phyloP scores from a whole-genome alignment of 2,113 vertebrate species.

The Macroglossus sobrinus region DNA sequence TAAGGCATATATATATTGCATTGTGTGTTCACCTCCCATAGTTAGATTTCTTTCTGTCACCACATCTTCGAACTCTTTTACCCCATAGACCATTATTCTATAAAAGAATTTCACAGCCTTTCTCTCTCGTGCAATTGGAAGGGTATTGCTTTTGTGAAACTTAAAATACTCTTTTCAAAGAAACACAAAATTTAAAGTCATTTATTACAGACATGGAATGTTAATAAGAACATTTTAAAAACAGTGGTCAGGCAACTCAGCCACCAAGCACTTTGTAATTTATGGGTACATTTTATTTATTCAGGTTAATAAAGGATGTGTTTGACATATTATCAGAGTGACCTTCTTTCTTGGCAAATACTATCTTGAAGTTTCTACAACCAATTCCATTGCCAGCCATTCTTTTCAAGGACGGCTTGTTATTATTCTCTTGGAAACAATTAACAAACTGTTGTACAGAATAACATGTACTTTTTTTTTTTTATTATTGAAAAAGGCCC shows the following conservation, averaged over 20 bases:
- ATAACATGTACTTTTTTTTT: slow-evolving; percentile 60
- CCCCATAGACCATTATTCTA: neutral
- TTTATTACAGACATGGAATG: slow-evolving; percentile 26
- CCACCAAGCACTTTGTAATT: neutral
- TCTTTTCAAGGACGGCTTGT: slow-evolving; percentile 76
- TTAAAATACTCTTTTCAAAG: slow-evolving; percentile 9
- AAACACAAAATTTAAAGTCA: slow-evolving; percentile 19
- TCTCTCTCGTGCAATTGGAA: neutral
- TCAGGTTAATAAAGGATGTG: slow-evolving; percentile 69
- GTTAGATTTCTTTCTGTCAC: too few species aligned
- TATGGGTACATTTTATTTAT: slow-evolving; percentile 60
- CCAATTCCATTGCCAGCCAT: slow-evolving; percentile 58
- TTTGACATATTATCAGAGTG: slow-evolving; percentile 63
- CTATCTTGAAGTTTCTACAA: slow-evolving; percentile 72
- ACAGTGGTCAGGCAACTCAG: neutral
- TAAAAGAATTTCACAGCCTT: neutral
- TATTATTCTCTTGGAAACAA: slow-evolving; percentile 77
- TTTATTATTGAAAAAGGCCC: slow-evolving; percentile 17
- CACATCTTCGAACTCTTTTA: too few species aligned
- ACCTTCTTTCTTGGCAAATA: slow-evolving; percentile 78
- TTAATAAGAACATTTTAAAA: slow-evolving; percentile 45
- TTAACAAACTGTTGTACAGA: slow-evolving; percentile 67
- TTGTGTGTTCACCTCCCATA: too few species aligned
- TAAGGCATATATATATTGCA: too few species aligned
- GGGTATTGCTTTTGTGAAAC: neutral